Evolutionary conservation across 2,113 vertebrate species (phyloP), one percentile per base, ranked within the genome.

Genomic region (Notechis scutatus): DNA sequence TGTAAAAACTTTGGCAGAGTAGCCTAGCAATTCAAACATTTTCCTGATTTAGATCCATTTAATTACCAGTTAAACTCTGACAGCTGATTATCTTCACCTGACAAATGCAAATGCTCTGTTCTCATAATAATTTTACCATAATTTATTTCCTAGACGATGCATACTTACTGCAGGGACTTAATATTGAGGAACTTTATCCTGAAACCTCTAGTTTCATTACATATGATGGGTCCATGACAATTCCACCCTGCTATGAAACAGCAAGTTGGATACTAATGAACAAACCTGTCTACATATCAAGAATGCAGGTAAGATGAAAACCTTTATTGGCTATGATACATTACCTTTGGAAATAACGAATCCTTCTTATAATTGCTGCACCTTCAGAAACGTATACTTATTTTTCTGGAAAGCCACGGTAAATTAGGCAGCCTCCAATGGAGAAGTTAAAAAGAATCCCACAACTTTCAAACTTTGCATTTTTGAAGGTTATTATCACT

Each of bases 221-320:
- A 0, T 99, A 99, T 0, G 99, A 99, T 89, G 99, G 99, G 91
- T 99, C 99, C 0, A 99, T 99, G 99, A 99, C 99, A 90, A 99
- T 99, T 95, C 99, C 99, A 18, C 99, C 99, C 23, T 99, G 99
- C 96, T 99, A 98, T 94, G 99, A 99, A 97, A 99, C 99, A 0
- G 99, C 98, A 92, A 99, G 98, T 39, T 99, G 99, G 99, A 99
- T 99, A 96, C 98, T 99, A 97, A 99, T 99, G 99, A 99, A 99
- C 97, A 99, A 99, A 94, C 99, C 99, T 2, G 99, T 99, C 96
- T 99, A 99, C 94, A 98, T 99, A 96, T 99, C 99, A 88, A 98
- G 99, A 96, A 99, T 99, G 99, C 99, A 99, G 99, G 99, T 99
- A 97, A 98, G 96, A 89, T 39, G 20, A 15, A 1, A 3, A 74